These are phyloP conservation scores for Paraescarpia echinospica DNA, from an alignment of 1,140 invertebrate genomes.

Conservation along the genomic window DNA sequence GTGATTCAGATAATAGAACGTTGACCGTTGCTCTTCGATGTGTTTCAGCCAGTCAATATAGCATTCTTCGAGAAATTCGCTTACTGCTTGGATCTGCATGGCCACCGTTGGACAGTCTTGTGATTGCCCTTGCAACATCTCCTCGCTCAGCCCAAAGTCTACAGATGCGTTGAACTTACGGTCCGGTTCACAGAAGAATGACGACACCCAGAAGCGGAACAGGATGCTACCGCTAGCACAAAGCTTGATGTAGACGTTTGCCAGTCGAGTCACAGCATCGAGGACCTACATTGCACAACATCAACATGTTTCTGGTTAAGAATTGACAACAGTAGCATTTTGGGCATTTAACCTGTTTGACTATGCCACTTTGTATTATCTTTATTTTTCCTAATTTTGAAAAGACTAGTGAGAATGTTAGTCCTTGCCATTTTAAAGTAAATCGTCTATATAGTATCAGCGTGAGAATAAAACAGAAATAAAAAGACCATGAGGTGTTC, in stretches of 20 bases:
- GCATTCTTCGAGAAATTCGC: constrained; percentile 47
- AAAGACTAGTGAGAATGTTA: too few relatives aligned
- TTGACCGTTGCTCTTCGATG: constrained; percentile 37
- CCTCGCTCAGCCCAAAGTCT: constrained; percentile 35
- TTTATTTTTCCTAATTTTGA: too few relatives aligned
- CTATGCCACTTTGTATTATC: too few relatives aligned
- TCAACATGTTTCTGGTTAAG: neutral
- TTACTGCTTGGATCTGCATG: constrained; percentile 38
- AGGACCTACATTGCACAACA: constrained; percentile 41
- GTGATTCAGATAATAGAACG: constrained; percentile 44
- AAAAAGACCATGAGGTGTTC: too few relatives aligned
- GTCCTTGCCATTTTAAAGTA: too few relatives aligned
- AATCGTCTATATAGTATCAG: too few relatives aligned
- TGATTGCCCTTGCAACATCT: constrained; percentile 28
- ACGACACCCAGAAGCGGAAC: constrained; percentile 42
- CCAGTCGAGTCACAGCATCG: constrained; percentile 43
- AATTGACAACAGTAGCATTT: too few relatives aligned
- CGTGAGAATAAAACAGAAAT: too few relatives aligned
- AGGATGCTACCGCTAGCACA: constrained; percentile 44
- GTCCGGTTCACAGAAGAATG: constrained; percentile 39
- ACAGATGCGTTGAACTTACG: constrained; percentile 36
- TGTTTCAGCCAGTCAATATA: constrained; percentile 44
- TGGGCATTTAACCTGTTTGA: too few relatives aligned
- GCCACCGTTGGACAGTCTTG: constrained; percentile 27
- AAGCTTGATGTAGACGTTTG: constrained; percentile 43